Percentiles rank a stretch among this genome's conserved stretches.
These are phyloP conservation scores for Oligia latruncula DNA, from an alignment of 2,888 invertebrate species.

Conservation along the genomic window DNA sequence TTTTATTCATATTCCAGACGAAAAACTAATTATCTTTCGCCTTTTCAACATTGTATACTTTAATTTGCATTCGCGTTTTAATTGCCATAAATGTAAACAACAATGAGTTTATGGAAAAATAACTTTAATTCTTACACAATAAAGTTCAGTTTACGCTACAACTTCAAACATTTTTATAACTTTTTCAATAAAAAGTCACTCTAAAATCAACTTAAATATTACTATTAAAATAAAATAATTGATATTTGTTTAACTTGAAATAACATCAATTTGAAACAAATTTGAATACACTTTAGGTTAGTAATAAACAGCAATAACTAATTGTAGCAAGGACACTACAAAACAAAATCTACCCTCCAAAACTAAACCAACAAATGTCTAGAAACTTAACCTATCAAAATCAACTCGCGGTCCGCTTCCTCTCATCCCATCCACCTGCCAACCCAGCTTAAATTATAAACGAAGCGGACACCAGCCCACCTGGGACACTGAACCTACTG, in stretches of 20 bases:
- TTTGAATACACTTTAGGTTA: no score
- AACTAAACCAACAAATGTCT: not conserved
- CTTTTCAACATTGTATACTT: not conserved
- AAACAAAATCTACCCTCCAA: not conserved
- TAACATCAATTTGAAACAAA: no score
- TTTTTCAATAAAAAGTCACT: no score
- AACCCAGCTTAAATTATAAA: slow-evolving; percentile 82
- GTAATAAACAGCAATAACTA: not conserved
- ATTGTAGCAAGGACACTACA: not conserved
- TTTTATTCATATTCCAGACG: not conserved
- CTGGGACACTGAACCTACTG: slow-evolving; percentile 77
- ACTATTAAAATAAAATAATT: no score
- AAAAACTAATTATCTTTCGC: not conserved
- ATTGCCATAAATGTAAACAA: no score
- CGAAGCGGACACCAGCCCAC: slow-evolving; percentile 78
- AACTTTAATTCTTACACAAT: no score
- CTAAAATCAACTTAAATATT: no score
- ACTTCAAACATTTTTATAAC: no score
- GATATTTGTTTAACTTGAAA: no score
- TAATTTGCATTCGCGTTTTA: no score
- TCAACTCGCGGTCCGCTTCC: slow-evolving; percentile 48
- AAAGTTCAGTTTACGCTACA: no score
- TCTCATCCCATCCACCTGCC: slow-evolving; percentile 64
- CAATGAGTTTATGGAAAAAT: no score
- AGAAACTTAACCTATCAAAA: slow-evolving; percentile 36